Conservation (phyloP, 2,888 invertebrate genomes). For the Penaeus monodon region DNA sequence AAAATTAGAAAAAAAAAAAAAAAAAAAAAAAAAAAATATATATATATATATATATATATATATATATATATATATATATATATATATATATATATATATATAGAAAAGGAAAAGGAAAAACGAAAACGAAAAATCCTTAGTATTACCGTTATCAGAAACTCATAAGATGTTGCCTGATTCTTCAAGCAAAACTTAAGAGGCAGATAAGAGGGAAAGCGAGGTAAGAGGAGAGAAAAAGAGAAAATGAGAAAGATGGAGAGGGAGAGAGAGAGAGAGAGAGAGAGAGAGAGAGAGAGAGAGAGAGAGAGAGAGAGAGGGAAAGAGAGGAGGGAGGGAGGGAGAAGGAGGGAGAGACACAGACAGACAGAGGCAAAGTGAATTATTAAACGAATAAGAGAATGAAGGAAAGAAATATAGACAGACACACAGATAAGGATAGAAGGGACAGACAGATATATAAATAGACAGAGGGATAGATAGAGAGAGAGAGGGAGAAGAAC, state of each 20-base stretch:
- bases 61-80: constrained; percentile 8
- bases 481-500: too few relatives aligned
- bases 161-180: not conserved
- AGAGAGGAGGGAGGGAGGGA: not conserved
- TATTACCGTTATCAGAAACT: too few relatives aligned
- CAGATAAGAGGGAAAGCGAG: not conserved
- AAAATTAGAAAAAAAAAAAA: too few relatives aligned
- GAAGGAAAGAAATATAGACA: not conserved
- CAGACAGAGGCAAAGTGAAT: not conserved
- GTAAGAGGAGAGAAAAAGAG: not conserved
- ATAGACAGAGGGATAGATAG: too few relatives aligned
- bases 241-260: not conserved
- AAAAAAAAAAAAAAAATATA: too few relatives aligned
- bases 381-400: not conserved
- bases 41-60: not conserved
- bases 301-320: not conserved
- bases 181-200: not conserved
- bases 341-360: not conserved
- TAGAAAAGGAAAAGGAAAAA: too few relatives aligned
- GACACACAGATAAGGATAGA: too few relatives aligned
- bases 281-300: not conserved
- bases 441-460: too few relatives aligned
- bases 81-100: too few relatives aligned
- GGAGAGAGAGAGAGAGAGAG: not conserved
- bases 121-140: too few relatives aligned